A percentile compares a stretch with the other conserved stretches of the same genome.
Evolutionary conservation across 1,140 invertebrate genomes (phyloP).

Genomic region (Brevipalpus yothersi): DNA sequence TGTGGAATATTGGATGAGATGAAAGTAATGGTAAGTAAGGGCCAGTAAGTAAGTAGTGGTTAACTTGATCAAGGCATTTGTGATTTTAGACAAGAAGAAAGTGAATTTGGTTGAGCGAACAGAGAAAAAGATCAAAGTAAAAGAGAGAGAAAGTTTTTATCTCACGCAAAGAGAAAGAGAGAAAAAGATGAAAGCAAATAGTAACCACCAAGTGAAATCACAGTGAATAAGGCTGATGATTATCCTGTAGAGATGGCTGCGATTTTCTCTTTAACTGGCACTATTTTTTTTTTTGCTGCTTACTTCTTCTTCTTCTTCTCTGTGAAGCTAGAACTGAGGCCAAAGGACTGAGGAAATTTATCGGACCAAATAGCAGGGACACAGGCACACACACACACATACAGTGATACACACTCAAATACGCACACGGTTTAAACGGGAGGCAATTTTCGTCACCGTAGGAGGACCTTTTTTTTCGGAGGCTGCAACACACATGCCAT

Average conservation of each 20-base stretch:
- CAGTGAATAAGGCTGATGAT: neutral
- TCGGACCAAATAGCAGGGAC: too few relatives aligned
- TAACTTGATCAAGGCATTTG: neutral
- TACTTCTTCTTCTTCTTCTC: too few relatives aligned
- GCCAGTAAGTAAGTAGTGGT: neutral
- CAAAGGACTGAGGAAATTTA: too few relatives aligned
- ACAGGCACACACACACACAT: too few relatives aligned
- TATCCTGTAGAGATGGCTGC: neutral
- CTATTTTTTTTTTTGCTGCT: too few relatives aligned
- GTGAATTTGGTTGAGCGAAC: neutral
- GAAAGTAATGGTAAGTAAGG: neutral
- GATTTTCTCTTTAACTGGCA: too few relatives aligned
- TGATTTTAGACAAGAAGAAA: neutral
- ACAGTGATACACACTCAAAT: too few relatives aligned
- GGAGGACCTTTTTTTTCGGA: too few relatives aligned
- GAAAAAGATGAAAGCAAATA: neutral
- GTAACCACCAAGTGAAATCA: neutral
- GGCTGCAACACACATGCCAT: too few relatives aligned
- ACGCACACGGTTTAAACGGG: too few relatives aligned
- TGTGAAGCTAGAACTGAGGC: too few relatives aligned
- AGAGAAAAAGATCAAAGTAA: slow-evolving; percentile 2
- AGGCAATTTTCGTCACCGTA: too few relatives aligned
- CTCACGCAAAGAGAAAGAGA: neutral
- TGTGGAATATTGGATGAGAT: neutral
- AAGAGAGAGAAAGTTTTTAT: neutral